Evolutionary conservation across 2,888 invertebrate species (phyloP), one percentile per base, ranked within the genome.

Genomic region (Lutraria lutraria): DNA sequence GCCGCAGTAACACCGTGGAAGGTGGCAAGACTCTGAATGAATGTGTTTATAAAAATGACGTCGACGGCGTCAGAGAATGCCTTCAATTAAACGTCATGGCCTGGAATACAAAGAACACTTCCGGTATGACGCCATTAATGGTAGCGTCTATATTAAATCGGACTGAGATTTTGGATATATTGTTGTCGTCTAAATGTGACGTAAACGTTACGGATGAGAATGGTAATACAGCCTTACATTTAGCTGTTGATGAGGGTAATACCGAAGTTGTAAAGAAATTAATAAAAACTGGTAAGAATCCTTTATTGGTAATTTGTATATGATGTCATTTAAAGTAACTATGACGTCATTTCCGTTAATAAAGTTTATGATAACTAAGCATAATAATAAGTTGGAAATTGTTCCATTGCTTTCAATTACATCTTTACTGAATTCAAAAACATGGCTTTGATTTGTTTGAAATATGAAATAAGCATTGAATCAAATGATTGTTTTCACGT

Each of bases 221-320:
- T 21, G 93, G 93, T n/a, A 89, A 90, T n/a, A 92, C 93, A 4
- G 87, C 93, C 12, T 82, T 93, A 29, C 92, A 93, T 81, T 87
- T 89, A n/a, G 92, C 93, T 0, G 90, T 91, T 0, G 93, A 93
- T 85, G 90, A 89, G 60, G 92, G 91, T 3, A 87, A 90, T 84
- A 82, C 85, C 15, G 91, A 90, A 12, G 89, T 92, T 76, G 93
- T 91, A 4, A 80, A 88, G 72, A 56, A 88, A 52, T 83, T 93
- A 10, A 43, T 92, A 10, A 56, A 87, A 79, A 83, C 63, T 83
- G 92, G 93, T 93, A 85, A 76, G 90, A 63, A 16, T 3, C 31
- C 4, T 76, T 29, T 31, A 21, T 6, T 21, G 43, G 19, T 21
- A 8, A 21, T 3, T 25, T 68, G n/a, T 68, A n/a, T n/a, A 1